Base-by-base conservation (phyloP, 1,140 invertebrate genomes). In the Trissolcus basalis region DNA sequence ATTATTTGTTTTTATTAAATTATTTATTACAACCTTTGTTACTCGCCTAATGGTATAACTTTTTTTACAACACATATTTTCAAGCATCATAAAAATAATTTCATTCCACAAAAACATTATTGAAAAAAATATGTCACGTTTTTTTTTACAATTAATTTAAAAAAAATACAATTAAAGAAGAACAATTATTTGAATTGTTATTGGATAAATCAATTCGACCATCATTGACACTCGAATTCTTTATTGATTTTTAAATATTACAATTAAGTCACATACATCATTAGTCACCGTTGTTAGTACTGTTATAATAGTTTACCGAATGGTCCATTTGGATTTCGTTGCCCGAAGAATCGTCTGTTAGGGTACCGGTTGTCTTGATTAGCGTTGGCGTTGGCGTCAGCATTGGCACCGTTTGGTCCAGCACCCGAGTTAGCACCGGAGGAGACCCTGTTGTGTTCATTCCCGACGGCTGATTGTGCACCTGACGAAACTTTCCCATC, bases 401-500 rank as follows among this genome's bases (percentile, higher is more conserved):
- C 63, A 4, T 0, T 55, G 19, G 59, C 65, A 12, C 53, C 43
- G 13, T 49, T 68, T 61, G 75, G 77, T 78, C 45, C 76, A 10
- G 49, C 56, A 59, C 59, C 75, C 2, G 78, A 74, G 49, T 61
- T 69, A 35, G 74, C 77, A 15, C 74, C 58, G 15, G 82, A 82
- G 47, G 78, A 71, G 0, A 78, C 81, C 4, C 72, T 77, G 47
- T 79, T 82, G 59, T 84, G 65, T 4, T 56, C 39, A 5, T 55
- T 77, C 48, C 84, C 85, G 10, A 77, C 77, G 0, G 81, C 80
- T 10, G 86, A 83, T 35, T 84, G 72, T 1, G 85, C 85, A 33
- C 82, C 73, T 2, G 83, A 80, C 5, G 69, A 73, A 7, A 82
- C 85, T 51, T 79, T 82, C 4, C 84, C 83, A 49, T 84, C 85